phyloP scores from a whole-genome alignment of 1,140 invertebrate species.

The Eueides isabella region DNA sequence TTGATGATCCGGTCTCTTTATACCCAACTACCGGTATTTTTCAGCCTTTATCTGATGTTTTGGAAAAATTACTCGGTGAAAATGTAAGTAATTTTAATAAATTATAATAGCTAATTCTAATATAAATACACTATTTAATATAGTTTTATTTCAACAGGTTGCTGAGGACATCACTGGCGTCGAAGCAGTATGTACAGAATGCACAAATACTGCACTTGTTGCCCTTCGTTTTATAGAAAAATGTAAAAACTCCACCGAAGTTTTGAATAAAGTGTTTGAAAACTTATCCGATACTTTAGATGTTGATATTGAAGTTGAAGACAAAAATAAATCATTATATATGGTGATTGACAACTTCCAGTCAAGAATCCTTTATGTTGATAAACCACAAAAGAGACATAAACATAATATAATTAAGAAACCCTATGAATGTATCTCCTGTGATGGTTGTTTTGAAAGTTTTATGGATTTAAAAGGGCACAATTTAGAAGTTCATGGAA shows the following conservation, averaged over 20 bases:
- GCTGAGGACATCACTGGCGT: constrained; percentile 60
- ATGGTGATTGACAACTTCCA: constrained; percentile 52
- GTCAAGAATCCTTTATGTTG: constrained; percentile 50
- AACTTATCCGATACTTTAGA: constrained; percentile 49
- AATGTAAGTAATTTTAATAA: constrained; percentile 48
- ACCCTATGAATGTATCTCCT: constrained; percentile 49
- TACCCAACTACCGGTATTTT: constrained; percentile 38
- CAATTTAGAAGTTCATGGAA: constrained; percentile 50
- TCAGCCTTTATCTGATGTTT: constrained; percentile 51
- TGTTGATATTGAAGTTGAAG: constrained; percentile 40
- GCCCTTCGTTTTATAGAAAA: constrained; percentile 50
- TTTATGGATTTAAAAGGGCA: constrained; percentile 51
- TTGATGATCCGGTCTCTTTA: constrained; percentile 56
- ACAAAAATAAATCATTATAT: constrained; percentile 49
- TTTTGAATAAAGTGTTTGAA: constrained; percentile 54
- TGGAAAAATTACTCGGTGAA: constrained; percentile 54
- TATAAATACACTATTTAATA: not conserved
- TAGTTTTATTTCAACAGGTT: constrained; percentile 50
- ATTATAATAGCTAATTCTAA: not conserved
- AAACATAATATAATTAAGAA: constrained; percentile 30
- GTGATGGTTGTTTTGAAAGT: constrained; percentile 48
- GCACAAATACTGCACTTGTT: constrained; percentile 52
- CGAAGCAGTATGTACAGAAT: constrained; percentile 62
- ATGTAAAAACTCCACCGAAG: constrained; percentile 49
- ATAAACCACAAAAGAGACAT: constrained; percentile 42